phyloP scores from a whole-genome alignment of 2,113 vertebrate genomes.

The Psophia crepitans region DNA sequence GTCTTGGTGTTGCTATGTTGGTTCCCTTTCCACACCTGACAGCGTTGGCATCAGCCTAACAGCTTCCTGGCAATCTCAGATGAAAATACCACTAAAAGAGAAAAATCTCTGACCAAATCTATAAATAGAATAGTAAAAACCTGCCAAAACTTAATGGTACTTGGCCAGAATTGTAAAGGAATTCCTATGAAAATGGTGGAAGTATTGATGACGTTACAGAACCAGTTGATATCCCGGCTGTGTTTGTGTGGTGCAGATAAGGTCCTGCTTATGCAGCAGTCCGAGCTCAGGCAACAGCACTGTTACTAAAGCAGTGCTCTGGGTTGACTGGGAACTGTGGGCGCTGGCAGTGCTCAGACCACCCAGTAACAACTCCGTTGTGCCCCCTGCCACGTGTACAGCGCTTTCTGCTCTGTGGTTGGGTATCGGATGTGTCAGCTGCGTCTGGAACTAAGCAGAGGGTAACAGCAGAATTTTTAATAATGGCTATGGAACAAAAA shows the following conservation, averaged over 20 bases:
- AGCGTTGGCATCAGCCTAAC: rapidly evolving
- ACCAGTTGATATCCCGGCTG: neutral
- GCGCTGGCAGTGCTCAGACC: neutral
- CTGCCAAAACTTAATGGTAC: neutral
- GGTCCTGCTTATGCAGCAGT: rapidly evolving
- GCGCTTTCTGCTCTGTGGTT: rapidly evolving
- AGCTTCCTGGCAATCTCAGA: neutral
- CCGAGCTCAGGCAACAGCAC: neutral
- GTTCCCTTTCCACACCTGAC: neutral
- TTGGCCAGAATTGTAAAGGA: neutral
- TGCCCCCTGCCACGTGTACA: neutral
- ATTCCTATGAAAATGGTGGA: neutral
- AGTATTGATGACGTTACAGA: neutral
- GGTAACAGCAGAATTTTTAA: neutral
- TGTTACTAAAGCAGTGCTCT: neutral
- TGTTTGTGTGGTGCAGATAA: neutral
- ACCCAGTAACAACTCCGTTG: neutral
- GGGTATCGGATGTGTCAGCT: neutral
- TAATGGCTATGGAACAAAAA: neutral
- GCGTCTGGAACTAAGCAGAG: neutral
- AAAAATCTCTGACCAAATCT: neutral
- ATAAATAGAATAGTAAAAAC: neutral
- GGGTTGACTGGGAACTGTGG: neutral
- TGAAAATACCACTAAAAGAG: neutral
- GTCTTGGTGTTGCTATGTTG: neutral